These are phyloP conservation scores for Magallana angulata DNA, from an alignment of 1,140 invertebrate species.

Conservation along the genomic window DNA sequence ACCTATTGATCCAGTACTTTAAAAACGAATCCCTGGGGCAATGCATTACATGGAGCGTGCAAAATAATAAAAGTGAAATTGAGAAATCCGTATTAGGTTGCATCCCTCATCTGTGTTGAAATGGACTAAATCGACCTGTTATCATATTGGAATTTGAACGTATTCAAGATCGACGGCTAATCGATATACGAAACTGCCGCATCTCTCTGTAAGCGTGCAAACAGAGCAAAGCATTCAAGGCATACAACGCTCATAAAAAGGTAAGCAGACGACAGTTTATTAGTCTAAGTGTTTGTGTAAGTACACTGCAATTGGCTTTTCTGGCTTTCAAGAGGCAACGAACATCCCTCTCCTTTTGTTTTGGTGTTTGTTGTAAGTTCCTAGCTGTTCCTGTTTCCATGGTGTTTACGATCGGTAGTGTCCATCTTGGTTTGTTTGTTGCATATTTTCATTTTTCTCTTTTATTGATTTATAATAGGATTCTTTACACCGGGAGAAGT, in stretches of 20 bases:
- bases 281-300: too few species aligned
- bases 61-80: background rate
- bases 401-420: background rate
- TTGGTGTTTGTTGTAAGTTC: too few species aligned
- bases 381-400: background rate
- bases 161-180: background rate
- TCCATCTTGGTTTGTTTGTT: slow-evolving; percentile 3
- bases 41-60: background rate
- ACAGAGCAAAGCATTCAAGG: too few species aligned
- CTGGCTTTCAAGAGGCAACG: too few species aligned
- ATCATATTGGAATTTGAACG: slow-evolving; percentile 24
- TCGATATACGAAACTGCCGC: background rate
- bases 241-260: too few species aligned
- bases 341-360: too few species aligned
- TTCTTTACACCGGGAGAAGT: too few species aligned
- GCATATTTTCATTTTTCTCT: slow-evolving; percentile 5
- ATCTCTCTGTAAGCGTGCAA: background rate
- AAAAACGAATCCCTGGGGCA: background rate
- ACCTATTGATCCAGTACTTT: background rate
- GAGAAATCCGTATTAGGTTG: background rate
- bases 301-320: too few species aligned
- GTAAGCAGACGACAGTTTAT: too few species aligned
- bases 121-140: background rate
- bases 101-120: background rate
- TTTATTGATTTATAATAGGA: background rate